Evolutionary conservation across 2,113 vertebrate genomes (phyloP).

Genomic region (Chrysochloris asiatica): DNA sequence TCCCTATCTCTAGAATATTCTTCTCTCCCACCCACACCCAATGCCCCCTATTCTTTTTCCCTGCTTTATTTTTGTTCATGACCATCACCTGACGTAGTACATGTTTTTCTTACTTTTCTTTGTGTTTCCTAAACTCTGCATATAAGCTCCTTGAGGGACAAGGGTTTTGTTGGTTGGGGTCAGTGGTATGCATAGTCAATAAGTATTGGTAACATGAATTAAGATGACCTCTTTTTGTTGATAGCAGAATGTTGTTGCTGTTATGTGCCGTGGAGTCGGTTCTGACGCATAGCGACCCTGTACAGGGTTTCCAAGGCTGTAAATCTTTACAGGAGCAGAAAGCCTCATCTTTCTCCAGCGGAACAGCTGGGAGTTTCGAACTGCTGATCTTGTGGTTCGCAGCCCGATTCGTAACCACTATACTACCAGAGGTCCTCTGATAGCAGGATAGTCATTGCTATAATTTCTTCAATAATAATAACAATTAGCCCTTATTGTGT

Average conservation of each 20-base stretch:
- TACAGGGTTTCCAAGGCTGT: too few relatives aligned
- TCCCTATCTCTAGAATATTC: background rate
- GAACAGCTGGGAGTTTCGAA: too few relatives aligned
- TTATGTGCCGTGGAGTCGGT: too few relatives aligned
- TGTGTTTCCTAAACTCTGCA: background rate
- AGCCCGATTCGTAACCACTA: too few relatives aligned
- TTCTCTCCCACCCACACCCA: background rate
- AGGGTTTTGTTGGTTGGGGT: background rate
- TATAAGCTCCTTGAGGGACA: too few relatives aligned
- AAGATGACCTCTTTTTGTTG: slow-evolving; percentile 27
- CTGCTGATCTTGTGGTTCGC: too few relatives aligned
- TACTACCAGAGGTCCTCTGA: too few relatives aligned
- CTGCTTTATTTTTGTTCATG: slow-evolving; percentile 19
- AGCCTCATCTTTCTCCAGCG: too few relatives aligned
- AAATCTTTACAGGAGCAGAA: too few relatives aligned
- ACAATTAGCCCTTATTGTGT: background rate
- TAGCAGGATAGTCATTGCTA: background rate
- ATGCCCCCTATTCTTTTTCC: background rate
- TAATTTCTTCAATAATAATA: slow-evolving; percentile 23
- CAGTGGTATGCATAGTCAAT: background rate
- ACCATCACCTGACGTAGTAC: background rate
- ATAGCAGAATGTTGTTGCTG: too few relatives aligned
- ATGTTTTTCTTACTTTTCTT: too few relatives aligned
- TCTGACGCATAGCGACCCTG: too few relatives aligned
- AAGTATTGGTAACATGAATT: background rate